phyloP scores from a whole-genome alignment of 2,888 invertebrate genomes.

The Diplazon laetatorius region DNA sequence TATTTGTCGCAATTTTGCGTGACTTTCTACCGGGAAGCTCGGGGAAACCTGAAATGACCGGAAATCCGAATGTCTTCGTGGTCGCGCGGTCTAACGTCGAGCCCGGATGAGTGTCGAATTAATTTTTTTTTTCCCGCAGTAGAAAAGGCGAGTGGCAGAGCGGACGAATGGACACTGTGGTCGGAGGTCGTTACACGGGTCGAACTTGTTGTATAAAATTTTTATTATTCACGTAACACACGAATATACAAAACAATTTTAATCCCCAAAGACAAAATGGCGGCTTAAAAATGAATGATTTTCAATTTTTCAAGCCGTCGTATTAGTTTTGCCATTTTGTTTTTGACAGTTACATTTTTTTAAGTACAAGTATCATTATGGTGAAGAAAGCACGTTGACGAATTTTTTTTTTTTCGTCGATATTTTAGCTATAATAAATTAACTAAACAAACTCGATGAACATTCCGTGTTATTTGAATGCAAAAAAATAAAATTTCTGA shows the following conservation, averaged over 20 bases:
- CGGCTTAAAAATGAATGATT: no score
- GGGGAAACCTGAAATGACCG: conserved; percentile 41
- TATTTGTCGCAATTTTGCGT: conserved; percentile 37
- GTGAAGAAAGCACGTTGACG: no score
- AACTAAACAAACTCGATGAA: no score
- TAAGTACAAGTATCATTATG: no score
- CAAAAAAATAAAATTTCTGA: no score
- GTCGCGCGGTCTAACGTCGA: background rate
- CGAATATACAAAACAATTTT: background rate
- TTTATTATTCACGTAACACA: background rate
- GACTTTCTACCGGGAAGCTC: conserved; percentile 54
- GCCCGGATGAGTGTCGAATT: background rate
- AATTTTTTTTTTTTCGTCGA: no score
- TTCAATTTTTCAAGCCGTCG: no score
- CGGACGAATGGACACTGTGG: background rate
- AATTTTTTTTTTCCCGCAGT: conserved; percentile 1
- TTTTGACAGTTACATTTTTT: no score
- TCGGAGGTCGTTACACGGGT: background rate
- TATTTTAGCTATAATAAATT: no score
- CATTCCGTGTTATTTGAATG: no score
- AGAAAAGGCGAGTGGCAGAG: background rate
- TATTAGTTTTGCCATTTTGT: no score
- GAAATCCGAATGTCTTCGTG: conserved; percentile 32
- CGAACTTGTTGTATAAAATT: background rate
- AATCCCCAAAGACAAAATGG: no score